A percentile compares a stretch with the other conserved stretches of the same genome.
Evolutionary conservation across 1,140 invertebrate genomes (phyloP).

Genomic region (Euschistus heros): DNA sequence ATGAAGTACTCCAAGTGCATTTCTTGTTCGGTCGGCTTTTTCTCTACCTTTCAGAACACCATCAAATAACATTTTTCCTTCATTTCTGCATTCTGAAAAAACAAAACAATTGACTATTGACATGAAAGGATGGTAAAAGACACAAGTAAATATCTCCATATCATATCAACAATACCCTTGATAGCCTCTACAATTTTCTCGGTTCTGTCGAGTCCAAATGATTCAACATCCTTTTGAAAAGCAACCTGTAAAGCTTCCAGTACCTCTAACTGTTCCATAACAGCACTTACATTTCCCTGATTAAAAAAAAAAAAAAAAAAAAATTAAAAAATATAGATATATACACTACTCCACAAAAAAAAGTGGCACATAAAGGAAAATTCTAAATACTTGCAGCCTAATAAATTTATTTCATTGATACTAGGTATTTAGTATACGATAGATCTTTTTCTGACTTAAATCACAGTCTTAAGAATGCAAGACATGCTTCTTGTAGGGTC

Average conservation of each 20-base stretch:
- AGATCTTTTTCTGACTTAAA: too few species aligned
- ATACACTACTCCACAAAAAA: too few species aligned
- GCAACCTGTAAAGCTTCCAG: slow-evolving; percentile 70
- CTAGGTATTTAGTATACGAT: too few species aligned
- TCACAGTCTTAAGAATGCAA: too few species aligned
- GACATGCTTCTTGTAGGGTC: too few species aligned
- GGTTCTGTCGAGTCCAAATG: slow-evolving; percentile 62
- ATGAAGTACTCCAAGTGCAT: slow-evolving; percentile 84
- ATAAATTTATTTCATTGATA: too few species aligned
- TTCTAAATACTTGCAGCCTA: too few species aligned
- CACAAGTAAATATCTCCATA: neutral
- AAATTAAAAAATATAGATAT: too few species aligned
- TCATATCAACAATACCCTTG: slow-evolving; percentile 40
- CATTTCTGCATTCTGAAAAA: slow-evolving; percentile 67
- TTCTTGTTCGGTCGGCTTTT: slow-evolving; percentile 88
- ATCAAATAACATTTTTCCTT: slow-evolving; percentile 88
- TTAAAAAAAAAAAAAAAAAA: too few species aligned
- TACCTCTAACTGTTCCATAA: slow-evolving; percentile 82
- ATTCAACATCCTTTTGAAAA: slow-evolving; percentile 65
- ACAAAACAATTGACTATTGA: slow-evolving; percentile 10
- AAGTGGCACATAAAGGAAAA: too few species aligned
- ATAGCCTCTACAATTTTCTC: slow-evolving; percentile 69
- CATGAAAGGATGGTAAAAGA: neutral
- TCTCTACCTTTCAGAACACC: slow-evolving; percentile 89
- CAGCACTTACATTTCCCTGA: slow-evolving; percentile 72